phyloP scores from a whole-genome alignment of 2,797 vertebrate genomes.

The Toxotes lorentzi region DNA sequence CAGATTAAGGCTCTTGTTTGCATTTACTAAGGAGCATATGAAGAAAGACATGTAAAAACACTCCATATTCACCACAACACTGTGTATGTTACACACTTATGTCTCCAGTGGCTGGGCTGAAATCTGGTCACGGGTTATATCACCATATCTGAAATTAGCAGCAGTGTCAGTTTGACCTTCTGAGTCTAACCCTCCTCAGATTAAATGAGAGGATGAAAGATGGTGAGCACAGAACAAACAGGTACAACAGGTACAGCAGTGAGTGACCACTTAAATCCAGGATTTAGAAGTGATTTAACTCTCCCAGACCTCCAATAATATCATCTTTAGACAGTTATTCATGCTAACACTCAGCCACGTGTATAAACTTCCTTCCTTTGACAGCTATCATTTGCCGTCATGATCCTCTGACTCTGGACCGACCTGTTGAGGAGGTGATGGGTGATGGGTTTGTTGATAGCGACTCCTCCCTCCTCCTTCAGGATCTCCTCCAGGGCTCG shows the following conservation, averaged over 20 bases:
- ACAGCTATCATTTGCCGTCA: background rate
- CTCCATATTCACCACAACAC: too few species aligned
- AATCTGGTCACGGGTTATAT: too few species aligned
- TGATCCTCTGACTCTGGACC: background rate
- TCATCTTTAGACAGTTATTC: background rate
- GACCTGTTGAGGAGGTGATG: constrained; percentile 98
- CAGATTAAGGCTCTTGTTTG: constrained; percentile 1
- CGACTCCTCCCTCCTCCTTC: constrained; percentile 93
- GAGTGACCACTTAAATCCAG: too few species aligned
- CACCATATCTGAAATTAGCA: too few species aligned
- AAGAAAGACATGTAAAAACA: constrained; percentile 3
- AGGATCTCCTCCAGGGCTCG: constrained; percentile 95
- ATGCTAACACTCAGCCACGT: background rate
- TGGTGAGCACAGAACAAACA: too few species aligned
- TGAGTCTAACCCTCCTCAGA: background rate
- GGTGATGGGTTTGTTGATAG: constrained; percentile 97
- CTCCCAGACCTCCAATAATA: background rate
- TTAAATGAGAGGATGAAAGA: background rate
- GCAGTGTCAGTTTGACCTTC: too few species aligned
- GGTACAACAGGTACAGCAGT: too few species aligned
- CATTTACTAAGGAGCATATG: background rate
- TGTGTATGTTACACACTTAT: too few species aligned
- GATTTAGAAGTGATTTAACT: too few species aligned
- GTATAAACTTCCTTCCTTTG: background rate
- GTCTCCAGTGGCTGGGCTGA: too few species aligned